Conservation (phyloP, 2,797 vertebrate species). For the Lepus townsendii region DNA sequence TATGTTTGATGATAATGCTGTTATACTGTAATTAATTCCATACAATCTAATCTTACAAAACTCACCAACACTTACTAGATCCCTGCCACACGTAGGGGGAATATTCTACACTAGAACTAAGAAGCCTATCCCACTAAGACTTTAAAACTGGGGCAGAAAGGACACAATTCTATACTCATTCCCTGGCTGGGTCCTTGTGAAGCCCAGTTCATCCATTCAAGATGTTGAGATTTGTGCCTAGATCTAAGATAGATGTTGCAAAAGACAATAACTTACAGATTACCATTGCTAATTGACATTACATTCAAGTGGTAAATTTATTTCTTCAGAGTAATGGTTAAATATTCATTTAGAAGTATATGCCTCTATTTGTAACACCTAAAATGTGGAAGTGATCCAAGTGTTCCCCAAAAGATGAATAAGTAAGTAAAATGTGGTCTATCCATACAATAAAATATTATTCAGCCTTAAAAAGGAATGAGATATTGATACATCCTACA, state of each 20-base stretch:
- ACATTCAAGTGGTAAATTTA: neutral
- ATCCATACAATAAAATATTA: neutral
- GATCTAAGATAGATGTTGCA: neutral
- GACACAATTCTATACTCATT: neutral
- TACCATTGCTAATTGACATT: neutral
- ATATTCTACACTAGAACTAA: neutral
- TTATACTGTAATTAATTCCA: neutral
- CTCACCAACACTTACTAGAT: neutral
- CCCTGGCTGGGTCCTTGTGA: neutral
- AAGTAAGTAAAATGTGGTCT: neutral
- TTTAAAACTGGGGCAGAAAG: neutral
- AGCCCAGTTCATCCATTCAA: neutral
- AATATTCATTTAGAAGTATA: constrained; percentile 53
- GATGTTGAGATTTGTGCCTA: neutral
- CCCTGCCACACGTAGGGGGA: neutral
- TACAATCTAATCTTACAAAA: neutral
- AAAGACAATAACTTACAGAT: neutral
- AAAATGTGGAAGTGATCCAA: neutral
- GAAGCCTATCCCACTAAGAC: neutral
- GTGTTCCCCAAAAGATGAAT: neutral
- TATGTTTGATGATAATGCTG: neutral
- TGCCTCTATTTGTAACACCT: constrained; percentile 88
- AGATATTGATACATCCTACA: neutral
- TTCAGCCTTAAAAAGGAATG: neutral
- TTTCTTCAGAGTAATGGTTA: constrained; percentile 11